Evolutionary conservation across 2,113 vertebrate genomes (phyloP).

Genomic region (Megaleporinus macrocephalus): DNA sequence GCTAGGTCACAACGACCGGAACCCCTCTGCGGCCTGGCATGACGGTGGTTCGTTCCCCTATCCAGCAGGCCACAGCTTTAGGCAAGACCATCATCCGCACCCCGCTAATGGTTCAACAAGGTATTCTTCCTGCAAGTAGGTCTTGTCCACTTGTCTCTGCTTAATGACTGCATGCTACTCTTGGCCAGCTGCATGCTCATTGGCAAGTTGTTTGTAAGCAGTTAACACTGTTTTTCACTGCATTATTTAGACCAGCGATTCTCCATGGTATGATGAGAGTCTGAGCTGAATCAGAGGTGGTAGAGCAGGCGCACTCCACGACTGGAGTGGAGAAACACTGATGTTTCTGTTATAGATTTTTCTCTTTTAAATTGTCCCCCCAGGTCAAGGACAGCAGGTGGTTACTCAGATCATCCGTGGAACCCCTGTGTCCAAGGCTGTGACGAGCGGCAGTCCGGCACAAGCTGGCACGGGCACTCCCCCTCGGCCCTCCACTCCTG

Average conservation of each 20-base stretch:
- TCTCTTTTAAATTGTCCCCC: background rate
- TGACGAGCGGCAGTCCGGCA: slow-evolving; percentile 54
- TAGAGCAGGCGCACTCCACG: too few species aligned
- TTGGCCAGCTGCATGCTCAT: background rate
- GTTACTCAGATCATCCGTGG: slow-evolving; percentile 85
- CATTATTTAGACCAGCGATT: background rate
- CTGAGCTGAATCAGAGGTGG: too few species aligned
- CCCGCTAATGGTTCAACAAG: slow-evolving; percentile 88
- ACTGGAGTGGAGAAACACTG: background rate
- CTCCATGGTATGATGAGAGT: too few species aligned
- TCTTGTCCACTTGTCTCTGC: background rate
- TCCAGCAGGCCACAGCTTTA: slow-evolving; percentile 79
- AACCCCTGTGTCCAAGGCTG: slow-evolving; percentile 82
- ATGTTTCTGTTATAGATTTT: background rate
- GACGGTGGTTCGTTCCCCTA: slow-evolving; percentile 80
- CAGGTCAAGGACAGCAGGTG: slow-evolving; percentile 87
- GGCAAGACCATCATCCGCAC: slow-evolving; percentile 85
- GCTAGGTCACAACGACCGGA: slow-evolving; percentile 80
- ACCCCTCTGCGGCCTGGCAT: slow-evolving; percentile 83
- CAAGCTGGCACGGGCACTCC: slow-evolving; percentile 76
- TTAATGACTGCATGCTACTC: background rate
- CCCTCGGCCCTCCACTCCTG: slow-evolving; percentile 70
- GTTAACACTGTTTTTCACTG: background rate
- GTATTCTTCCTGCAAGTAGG: slow-evolving; percentile 72
- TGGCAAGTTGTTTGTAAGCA: background rate